A percentile compares a stretch with the other conserved stretches of the same genome.
Conservation (phyloP, 2,113 vertebrate genomes). For the Phylloscopus trochilus region DNA sequence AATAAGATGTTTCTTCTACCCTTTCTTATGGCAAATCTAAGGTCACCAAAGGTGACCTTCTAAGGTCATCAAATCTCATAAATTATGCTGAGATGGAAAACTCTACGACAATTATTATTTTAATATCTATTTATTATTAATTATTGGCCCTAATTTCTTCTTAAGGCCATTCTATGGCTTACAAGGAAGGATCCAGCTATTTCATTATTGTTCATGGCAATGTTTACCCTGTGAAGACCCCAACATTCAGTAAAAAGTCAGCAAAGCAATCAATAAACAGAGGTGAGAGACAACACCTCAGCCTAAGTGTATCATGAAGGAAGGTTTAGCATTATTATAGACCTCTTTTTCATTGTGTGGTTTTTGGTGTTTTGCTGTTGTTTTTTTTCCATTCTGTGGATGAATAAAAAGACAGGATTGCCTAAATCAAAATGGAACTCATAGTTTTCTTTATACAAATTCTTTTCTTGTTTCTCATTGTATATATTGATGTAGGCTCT, state of each 20-base stretch:
- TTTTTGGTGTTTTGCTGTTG: neutral
- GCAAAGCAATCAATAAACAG: neutral
- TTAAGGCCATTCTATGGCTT: neutral
- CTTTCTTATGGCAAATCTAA: neutral
- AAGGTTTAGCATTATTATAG: neutral
- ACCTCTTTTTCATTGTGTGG: neutral
- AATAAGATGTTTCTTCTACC: neutral
- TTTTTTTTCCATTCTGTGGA: neutral
- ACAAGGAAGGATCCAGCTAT: neutral
- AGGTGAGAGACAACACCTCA: neutral
- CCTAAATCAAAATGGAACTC: neutral
- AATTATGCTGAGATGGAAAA: neutral
- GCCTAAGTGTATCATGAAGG: neutral
- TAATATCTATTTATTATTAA: neutral
- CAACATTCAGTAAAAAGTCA: neutral
- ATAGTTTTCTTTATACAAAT: neutral
- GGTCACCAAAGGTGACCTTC: neutral
- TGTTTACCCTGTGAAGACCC: neutral
- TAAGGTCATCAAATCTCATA: neutral
- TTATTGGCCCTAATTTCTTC: neutral
- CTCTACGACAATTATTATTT: neutral
- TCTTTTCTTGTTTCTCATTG: neutral
- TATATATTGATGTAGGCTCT: neutral
- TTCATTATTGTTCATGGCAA: neutral
- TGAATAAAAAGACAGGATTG: neutral